Base-by-base conservation (phyloP, 1,140 invertebrate species). In the Sycophaga agraensis region DNA sequence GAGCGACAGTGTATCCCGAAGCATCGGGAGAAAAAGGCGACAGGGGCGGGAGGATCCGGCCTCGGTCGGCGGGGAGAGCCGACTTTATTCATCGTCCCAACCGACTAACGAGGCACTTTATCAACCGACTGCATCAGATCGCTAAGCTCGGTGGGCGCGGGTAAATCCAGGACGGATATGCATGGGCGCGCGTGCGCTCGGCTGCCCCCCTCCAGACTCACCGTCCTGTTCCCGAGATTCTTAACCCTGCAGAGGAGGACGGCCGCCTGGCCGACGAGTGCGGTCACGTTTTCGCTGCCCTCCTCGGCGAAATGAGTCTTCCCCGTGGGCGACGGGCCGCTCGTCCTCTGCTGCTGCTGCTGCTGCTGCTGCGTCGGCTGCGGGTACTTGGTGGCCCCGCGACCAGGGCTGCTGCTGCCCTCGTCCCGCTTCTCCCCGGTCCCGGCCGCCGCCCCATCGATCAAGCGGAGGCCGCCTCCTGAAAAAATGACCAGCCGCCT, bases 181-280 rank as follows among this genome's bases (percentile, higher is more conserved):
- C 11, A 31, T 31, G 28, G 28, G 11, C 28, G 28, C 28, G 5
- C 28, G n/a, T n/a, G n/a, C 31, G 31, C 31, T 7, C 31, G 31
- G 5, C 12, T 34, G 12, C n/a, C n/a, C n/a, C n/a, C n/a, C n/a
- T 4, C 37, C n/a, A 39, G 2, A 86, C 89, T 89, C 78, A 94
- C 92, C 74, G 91, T 94, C 82, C 90, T 84, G 70, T 94, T 91
- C 19, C 91, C 91, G 68, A 92, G 88, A 77, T 93, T 90, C 72
- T 90, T 91, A 26, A 93, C 91, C 22, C 89, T 83, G 71, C 92
- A 94, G 69, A 87, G 85, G 53, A 94, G 82, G 63, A 92, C 79
- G 1, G 89, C 89, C 1, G 90, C 85, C 75, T 93, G 91, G 6
- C 91, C 92, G 0, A 92, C 88, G 16, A 92, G 87, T 1, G 89